Evolutionary conservation across 2,888 invertebrate genomes (phyloP), one percentile per base, ranked within the genome.

Genomic region (Romanomermis culicivorax): DNA sequence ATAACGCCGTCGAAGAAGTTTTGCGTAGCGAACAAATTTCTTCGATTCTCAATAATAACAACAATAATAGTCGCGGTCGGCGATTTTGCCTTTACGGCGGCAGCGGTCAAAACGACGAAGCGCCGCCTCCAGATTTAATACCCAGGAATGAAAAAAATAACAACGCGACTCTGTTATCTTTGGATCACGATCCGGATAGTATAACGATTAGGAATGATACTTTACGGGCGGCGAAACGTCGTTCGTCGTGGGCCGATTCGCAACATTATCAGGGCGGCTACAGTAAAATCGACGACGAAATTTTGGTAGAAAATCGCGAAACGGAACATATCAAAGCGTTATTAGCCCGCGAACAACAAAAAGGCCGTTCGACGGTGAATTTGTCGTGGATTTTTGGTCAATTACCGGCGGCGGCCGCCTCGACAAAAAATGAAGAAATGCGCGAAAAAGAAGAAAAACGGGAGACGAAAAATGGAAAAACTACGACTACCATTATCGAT

Each of bases 181-280:
- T 11, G 47, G 26, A 43, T 29, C 27, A 50, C 26, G 57, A 54
- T 51, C 30, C 65, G 3, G 66, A 66, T 54, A 60, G 61, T 42
- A 59, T 67, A 4, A 62, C 62, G 26, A 54, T 67, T 23, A 57
- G 67, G 24, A 60, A 59, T 14, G 65, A 67, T 55, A 65, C 64
- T 3, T 48, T 67, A 55, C 64, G 65, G 48, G 65, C 67, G 2
- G 64, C 65, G 7, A 67, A 67, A 55, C 57, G 67, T 51, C 58
- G 61, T 55, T 67, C 66, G 3, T 67, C 66, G 3, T 66, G 65
- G 65, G 65, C 65, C 0, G 64, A 61, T 14, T 52, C 62, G 52
- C 23, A n/a, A 7, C 47, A 45, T 45, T 23, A 36, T 17, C 36
- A 36, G 17, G 23, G 11, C 23, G 45, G 17, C 23, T 11, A n/a